phyloP scores from a whole-genome alignment of 2,888 invertebrate species.

The Amiota minor region DNA sequence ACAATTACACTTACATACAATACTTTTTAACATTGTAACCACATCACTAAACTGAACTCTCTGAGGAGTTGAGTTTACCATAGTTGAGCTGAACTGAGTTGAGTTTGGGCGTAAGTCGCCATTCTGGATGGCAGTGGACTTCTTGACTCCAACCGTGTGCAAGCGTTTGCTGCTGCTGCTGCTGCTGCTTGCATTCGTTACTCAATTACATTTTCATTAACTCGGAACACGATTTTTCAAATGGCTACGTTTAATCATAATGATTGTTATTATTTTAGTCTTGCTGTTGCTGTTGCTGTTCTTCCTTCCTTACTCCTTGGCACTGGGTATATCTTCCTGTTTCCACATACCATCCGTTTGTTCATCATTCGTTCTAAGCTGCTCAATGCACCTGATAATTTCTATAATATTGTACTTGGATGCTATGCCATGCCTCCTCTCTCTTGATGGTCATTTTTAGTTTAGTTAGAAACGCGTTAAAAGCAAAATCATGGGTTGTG shows the following conservation, averaged over 20 bases:
- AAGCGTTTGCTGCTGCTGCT: neutral
- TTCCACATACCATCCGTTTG: neutral
- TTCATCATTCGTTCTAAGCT: slow-evolving; percentile 49
- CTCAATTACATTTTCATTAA: slow-evolving; percentile 75
- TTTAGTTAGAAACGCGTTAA: too few species aligned
- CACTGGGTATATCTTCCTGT: neutral
- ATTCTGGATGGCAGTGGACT: slow-evolving; percentile 40
- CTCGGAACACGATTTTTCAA: slow-evolving; percentile 74
- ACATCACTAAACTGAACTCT: too few species aligned
- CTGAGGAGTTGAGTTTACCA: too few species aligned
- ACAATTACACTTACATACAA: too few species aligned
- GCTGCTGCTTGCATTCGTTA: slow-evolving; percentile 66
- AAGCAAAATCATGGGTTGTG: too few species aligned
- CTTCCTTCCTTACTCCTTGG: neutral
- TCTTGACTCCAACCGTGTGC: neutral
- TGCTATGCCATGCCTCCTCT: neutral
- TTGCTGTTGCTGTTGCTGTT: slow-evolving; percentile 24
- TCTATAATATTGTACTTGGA: slow-evolving; percentile 44
- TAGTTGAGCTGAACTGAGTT: neutral
- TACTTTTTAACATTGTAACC: too few species aligned
- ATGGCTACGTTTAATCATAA: slow-evolving; percentile 74
- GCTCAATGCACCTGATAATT: slow-evolving; percentile 42
- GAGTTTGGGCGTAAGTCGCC: slow-evolving; percentile 31
- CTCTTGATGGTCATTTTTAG: neutral
- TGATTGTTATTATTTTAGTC: slow-evolving; percentile 71